phyloP scores from a whole-genome alignment of 2,113 vertebrate genomes.

The Girardinichthys multiradiatus region DNA sequence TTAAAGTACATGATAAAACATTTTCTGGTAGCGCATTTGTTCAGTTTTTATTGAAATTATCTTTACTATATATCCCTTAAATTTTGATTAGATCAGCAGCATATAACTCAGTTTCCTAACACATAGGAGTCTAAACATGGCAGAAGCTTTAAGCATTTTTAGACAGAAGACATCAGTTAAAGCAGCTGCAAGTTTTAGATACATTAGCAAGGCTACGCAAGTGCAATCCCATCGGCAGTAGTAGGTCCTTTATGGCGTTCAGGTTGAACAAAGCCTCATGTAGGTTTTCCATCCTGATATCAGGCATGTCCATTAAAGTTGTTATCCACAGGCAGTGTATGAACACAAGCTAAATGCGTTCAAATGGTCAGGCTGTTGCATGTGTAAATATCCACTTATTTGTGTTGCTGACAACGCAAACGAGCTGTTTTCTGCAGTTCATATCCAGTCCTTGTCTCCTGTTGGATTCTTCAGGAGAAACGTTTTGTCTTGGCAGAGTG shows the following conservation, averaged over 20 bases:
- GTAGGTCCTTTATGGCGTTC: constrained; percentile 22
- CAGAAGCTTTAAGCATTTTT: constrained; percentile 65
- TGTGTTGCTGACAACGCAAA: constrained; percentile 18
- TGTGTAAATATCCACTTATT: constrained; percentile 14
- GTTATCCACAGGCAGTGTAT: constrained; percentile 26
- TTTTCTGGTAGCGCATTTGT: constrained; percentile 36
- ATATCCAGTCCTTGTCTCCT: constrained; percentile 13
- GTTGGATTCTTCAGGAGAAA: constrained; percentile 20
- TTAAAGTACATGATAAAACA: constrained; percentile 38
- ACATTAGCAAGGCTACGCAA: constrained; percentile 64
- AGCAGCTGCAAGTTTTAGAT: constrained; percentile 54
- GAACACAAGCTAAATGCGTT: constrained; percentile 6
- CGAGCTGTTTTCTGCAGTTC: constrained; percentile 14
- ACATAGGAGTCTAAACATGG: constrained; percentile 43
- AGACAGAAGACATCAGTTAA: constrained; percentile 67
- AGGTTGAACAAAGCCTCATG: constrained; percentile 17
- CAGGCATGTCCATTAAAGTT: not conserved
- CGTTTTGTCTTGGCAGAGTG: constrained; percentile 12
- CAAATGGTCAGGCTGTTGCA: not conserved
- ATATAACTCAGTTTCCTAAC: constrained; percentile 52
- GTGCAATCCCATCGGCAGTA: constrained; percentile 31
- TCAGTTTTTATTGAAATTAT: constrained; percentile 30
- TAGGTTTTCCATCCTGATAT: constrained; percentile 13
- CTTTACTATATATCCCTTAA: constrained; percentile 11
- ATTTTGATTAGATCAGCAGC: constrained; percentile 34